Conservation (phyloP, 2,888 invertebrate genomes). For the Drosophila yooni region DNA sequence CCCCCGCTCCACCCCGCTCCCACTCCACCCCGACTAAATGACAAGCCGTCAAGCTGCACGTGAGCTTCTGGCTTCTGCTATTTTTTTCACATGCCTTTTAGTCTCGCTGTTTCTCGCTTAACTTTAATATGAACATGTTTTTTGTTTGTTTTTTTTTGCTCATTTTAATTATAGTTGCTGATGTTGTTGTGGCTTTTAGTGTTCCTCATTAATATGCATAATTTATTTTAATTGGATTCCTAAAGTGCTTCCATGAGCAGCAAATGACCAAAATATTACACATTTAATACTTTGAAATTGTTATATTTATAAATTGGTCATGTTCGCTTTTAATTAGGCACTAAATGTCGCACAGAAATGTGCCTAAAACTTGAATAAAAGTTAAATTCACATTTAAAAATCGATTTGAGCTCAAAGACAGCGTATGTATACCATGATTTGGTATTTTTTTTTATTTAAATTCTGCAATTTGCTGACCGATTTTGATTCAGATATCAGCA, state of each 20-base stretch:
- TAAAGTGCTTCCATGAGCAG: constrained; percentile 6
- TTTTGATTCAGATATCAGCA: background rate
- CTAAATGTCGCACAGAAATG: background rate
- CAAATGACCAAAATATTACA: background rate
- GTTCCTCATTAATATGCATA: constrained; percentile 22
- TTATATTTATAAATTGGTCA: background rate
- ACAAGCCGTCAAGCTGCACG: constrained; percentile 56
- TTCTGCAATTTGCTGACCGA: background rate
- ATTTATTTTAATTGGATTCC: constrained; percentile 46
- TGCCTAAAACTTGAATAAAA: background rate
- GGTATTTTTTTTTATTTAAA: background rate
- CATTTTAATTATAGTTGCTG: constrained; percentile 13
- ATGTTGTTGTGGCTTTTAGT: background rate
- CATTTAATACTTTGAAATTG: background rate
- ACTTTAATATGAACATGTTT: constrained; percentile 34
- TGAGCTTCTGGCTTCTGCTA: constrained; percentile 27
- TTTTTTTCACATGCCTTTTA: background rate
- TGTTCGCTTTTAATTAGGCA: background rate
- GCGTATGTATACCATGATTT: background rate
- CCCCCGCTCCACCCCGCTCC: background rate
- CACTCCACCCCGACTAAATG: constrained; percentile 22
- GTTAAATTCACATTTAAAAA: background rate
- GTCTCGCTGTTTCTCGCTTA: constrained; percentile 22
- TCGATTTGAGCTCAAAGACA: background rate
- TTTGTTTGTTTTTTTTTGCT: constrained; percentile 5